A percentile compares a stretch with the other conserved stretches of the same genome.
Conservation (phyloP, 2,888 invertebrate species). For the Bugula neritina region DNA sequence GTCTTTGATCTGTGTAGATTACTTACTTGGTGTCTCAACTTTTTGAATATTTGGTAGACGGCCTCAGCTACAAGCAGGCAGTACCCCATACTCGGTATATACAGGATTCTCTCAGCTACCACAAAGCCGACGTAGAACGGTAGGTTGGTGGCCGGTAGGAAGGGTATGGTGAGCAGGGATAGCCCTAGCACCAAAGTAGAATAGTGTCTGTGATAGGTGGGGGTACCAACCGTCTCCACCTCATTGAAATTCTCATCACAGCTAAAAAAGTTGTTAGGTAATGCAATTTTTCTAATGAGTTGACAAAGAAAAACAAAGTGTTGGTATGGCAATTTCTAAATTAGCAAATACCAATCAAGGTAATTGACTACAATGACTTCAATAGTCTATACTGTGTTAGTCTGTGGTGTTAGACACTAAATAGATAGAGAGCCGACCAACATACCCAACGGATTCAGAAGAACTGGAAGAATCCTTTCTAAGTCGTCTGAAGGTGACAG, state of each 20-base stretch:
- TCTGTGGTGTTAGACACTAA: no score
- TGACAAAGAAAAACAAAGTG: no score
- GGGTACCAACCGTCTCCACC: not conserved
- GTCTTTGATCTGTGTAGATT: no score
- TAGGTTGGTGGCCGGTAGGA: conserved; percentile 89
- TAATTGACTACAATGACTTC: no score
- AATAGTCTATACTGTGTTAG: no score
- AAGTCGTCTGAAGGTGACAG: not conserved
- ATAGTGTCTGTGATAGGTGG: conserved; percentile 5
- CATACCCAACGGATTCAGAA: not conserved
- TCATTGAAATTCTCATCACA: conserved; percentile 21
- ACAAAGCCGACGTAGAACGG: conserved; percentile 98
- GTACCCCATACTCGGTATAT: conserved; percentile 91
- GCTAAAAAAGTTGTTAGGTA: conserved; percentile 12
- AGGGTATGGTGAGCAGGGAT: conserved; percentile 79
- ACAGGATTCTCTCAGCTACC: conserved; percentile 89
- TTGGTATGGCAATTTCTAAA: no score
- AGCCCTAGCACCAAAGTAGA: conserved; percentile 45
- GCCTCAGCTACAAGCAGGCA: conserved; percentile 73
- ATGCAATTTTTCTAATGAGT: no score
- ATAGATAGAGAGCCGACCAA: no score
- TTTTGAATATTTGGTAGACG: conserved; percentile 36
- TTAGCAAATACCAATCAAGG: no score
- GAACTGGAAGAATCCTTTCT: conserved; percentile 20
- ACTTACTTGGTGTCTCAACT: conserved; percentile 29